phyloP scores from a whole-genome alignment of 2,113 vertebrate species.

The Phodopus roborovskii region DNA sequence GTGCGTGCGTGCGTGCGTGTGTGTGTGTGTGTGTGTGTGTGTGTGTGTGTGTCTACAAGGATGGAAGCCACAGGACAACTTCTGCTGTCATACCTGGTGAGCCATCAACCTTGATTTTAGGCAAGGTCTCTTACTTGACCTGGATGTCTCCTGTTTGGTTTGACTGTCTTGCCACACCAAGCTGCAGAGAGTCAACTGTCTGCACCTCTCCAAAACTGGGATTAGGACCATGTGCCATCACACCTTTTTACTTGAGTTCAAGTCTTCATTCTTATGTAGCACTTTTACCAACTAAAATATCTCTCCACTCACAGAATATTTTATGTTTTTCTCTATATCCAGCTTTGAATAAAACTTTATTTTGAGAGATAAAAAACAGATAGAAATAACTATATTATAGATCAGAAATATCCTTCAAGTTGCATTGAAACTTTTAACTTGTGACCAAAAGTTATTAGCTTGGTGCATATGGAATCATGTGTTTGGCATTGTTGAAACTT shows the following conservation, averaged over 20 bases:
- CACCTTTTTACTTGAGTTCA: no score
- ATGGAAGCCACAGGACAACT: background rate
- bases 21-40: background rate
- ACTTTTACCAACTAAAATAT: background rate
- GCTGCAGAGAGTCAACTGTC: background rate
- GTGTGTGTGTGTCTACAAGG: background rate
- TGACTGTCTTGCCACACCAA: background rate
- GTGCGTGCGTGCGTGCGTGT: background rate
- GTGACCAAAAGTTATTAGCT: background rate
- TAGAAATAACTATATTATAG: background rate
- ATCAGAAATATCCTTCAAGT: background rate
- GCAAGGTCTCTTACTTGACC: background rate
- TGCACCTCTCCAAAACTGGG: background rate
- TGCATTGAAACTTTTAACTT: background rate
- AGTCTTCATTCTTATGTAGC: background rate
- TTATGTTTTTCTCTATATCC: background rate
- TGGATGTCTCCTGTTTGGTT: no score
- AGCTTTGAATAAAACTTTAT: slow-evolving; percentile 13
- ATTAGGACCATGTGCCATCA: background rate
- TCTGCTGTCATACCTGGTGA: no score
- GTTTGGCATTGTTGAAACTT: background rate
- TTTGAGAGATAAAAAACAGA: background rate
- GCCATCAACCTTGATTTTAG: background rate
- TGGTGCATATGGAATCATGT: background rate
- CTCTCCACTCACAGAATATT: background rate